These are phyloP conservation scores for Protonemura montana DNA, from an alignment of 2,888 invertebrate genomes.

Conservation along the genomic window DNA sequence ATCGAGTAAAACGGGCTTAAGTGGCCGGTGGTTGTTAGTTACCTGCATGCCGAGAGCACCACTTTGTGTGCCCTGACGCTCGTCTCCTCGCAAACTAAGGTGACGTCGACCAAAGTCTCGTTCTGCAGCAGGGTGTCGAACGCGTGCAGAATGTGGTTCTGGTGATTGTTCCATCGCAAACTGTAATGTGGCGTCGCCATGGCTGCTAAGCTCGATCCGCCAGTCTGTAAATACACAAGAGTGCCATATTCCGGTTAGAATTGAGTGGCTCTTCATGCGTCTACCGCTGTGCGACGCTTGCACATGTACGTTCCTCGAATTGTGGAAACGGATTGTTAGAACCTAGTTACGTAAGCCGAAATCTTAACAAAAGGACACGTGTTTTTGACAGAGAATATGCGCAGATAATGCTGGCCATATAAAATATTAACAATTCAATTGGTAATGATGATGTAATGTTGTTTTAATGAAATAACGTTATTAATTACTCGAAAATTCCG, in stretches of 20 bases:
- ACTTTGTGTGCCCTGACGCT: constrained; percentile 90
- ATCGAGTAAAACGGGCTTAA: no score
- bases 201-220: constrained; percentile 13
- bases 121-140: constrained; percentile 89
- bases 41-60: constrained; percentile 81
- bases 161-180: constrained; percentile 93
- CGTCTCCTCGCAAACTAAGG: constrained; percentile 85
- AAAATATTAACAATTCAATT: background rate
- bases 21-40: constrained; percentile 47
- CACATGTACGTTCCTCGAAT: background rate
- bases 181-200: constrained; percentile 83
- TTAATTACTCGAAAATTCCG: background rate
- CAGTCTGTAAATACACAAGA: constrained; percentile 1
- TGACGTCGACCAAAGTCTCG: constrained; percentile 88
- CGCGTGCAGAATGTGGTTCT: constrained; percentile 83
- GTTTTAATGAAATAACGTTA: background rate
- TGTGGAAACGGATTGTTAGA: background rate
- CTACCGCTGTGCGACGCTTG: background rate
- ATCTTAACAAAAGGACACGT: background rate
- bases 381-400: background rate
- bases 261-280: background rate
- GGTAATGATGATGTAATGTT: constrained; percentile 5
- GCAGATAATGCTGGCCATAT: background rate
- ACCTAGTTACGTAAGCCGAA: background rate
- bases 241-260: background rate